Conservation (phyloP, 2,888 invertebrate species). For the Coelopa pilipes region DNA sequence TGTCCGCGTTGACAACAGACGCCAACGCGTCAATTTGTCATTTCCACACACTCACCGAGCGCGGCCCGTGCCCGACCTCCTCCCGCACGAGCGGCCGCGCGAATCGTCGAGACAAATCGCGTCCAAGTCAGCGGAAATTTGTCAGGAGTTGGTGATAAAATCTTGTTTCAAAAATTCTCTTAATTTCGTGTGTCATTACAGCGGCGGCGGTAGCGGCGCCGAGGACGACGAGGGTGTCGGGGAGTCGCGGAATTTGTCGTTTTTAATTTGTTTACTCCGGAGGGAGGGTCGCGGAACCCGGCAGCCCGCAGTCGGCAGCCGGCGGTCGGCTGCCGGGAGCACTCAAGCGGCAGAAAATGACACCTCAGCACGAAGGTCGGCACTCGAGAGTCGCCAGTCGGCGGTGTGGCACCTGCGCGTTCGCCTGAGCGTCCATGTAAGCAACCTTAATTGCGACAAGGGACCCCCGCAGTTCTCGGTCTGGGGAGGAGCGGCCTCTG, state of each 20-base stretch:
- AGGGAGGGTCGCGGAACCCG: neutral
- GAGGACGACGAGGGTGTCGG: constrained; percentile 24
- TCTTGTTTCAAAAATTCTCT: constrained; percentile 47
- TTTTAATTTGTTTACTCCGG: constrained; percentile 44
- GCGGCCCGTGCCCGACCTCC: neutral
- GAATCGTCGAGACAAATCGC: constrained; percentile 40
- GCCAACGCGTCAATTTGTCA: constrained; percentile 45
- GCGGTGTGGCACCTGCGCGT: constrained; percentile 22
- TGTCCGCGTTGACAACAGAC: constrained; percentile 6
- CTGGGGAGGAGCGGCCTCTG: no score
- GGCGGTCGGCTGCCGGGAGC: neutral
- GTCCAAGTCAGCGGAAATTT: constrained; percentile 49
- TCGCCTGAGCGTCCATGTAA: constrained; percentile 13
- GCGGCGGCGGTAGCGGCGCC: neutral
- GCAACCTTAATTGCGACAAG: neutral
- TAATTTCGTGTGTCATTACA: constrained; percentile 52
- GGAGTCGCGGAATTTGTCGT: constrained; percentile 49
- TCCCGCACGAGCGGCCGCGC: neutral
- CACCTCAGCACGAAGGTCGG: constrained; percentile 20
- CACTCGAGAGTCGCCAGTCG: constrained; percentile 44
- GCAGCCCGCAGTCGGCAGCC: neutral
- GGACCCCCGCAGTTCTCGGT: no score
- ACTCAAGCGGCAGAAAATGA: constrained; percentile 28
- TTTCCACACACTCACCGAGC: constrained; percentile 37
- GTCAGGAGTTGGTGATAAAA: constrained; percentile 47